These are phyloP conservation scores for Ethmia dodecea DNA, from an alignment of 2,888 invertebrate genomes.

Conservation along the genomic window DNA sequence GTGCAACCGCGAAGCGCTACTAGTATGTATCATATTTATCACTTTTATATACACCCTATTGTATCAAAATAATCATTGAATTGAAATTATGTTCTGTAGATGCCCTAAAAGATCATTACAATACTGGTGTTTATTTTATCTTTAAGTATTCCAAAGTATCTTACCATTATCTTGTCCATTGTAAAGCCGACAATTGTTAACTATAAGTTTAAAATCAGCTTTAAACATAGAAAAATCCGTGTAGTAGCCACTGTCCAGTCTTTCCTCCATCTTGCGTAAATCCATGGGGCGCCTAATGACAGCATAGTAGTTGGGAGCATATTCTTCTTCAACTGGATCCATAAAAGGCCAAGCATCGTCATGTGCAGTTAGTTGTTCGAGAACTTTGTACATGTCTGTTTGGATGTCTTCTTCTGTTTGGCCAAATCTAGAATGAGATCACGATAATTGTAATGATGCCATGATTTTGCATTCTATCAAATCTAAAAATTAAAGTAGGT, in stretches of 20 bases:
- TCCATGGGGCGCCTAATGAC: conserved; percentile 91
- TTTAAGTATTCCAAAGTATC: no score
- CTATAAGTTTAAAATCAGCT: conserved; percentile 93
- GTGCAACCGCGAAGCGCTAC: no score
- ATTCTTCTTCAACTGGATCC: conserved; percentile 95
- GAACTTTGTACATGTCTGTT: conserved; percentile 94
- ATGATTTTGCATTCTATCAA: no score
- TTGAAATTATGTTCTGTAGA: no score
- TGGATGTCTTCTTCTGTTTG: conserved; percentile 90
- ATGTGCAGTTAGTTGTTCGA: conserved; percentile 91
- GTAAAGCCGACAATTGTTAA: conserved; percentile 94
- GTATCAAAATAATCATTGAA: no score
- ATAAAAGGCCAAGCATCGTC: conserved; percentile 97
- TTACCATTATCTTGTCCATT: conserved; percentile 96
- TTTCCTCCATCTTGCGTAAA: conserved; percentile 90
- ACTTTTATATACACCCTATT: no score
- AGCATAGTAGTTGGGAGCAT: conserved; percentile 90
- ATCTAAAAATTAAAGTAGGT: no score
- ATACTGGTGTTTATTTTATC: no score
- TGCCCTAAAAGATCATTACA: no score
- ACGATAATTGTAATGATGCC: no score
- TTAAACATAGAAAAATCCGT: conserved; percentile 88
- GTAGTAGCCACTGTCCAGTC: conserved; percentile 89
- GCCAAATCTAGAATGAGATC: conserved; percentile 81
- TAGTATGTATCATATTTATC: no score